phyloP scores from a whole-genome alignment of 2,888 invertebrate species.

The Sialis lutaria region DNA sequence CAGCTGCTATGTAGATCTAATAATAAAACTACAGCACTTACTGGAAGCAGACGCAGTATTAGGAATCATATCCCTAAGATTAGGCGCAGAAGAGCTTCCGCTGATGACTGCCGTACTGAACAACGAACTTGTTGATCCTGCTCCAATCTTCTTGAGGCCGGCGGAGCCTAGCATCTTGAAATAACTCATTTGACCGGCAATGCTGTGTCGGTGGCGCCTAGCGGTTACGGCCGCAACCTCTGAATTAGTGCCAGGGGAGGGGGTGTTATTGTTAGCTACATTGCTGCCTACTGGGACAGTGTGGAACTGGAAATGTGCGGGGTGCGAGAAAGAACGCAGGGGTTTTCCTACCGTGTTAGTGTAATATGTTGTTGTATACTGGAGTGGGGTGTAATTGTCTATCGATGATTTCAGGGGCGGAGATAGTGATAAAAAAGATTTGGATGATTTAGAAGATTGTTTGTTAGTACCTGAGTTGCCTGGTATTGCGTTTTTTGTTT shows the following conservation, averaged over 20 bases:
- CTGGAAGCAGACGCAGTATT: constrained; percentile 55
- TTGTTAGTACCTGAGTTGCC: too few relatives aligned
- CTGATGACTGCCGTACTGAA: constrained; percentile 95
- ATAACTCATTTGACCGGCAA: constrained; percentile 90
- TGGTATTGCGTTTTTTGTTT: not conserved
- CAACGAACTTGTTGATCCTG: constrained; percentile 61
- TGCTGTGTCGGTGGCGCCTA: constrained; percentile 87
- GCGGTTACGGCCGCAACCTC: constrained; percentile 22
- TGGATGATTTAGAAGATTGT: too few relatives aligned
- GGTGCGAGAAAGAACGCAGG: constrained; percentile 20
- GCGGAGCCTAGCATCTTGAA: constrained; percentile 77
- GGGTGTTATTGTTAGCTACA: constrained; percentile 3
- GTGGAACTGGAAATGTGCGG: constrained; percentile 10
- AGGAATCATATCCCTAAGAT: constrained; percentile 76
- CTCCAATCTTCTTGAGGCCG: constrained; percentile 38
- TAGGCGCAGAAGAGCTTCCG: constrained; percentile 83
- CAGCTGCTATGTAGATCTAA: too few relatives aligned
- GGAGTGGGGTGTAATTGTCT: not conserved
- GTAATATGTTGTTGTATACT: constrained; percentile 1
- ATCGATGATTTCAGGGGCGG: constrained; percentile 1
- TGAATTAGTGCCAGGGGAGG: constrained; percentile 8
- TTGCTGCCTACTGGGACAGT: constrained; percentile 3
- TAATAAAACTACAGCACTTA: constrained; percentile 24
- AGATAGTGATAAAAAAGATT: not conserved
- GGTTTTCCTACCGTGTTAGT: constrained; percentile 5